Percentiles rank a stretch among this genome's conserved stretches.
These are phyloP conservation scores for Agonopterix subpropinquella DNA, from an alignment of 2,888 invertebrate genomes.

Conservation along the genomic window DNA sequence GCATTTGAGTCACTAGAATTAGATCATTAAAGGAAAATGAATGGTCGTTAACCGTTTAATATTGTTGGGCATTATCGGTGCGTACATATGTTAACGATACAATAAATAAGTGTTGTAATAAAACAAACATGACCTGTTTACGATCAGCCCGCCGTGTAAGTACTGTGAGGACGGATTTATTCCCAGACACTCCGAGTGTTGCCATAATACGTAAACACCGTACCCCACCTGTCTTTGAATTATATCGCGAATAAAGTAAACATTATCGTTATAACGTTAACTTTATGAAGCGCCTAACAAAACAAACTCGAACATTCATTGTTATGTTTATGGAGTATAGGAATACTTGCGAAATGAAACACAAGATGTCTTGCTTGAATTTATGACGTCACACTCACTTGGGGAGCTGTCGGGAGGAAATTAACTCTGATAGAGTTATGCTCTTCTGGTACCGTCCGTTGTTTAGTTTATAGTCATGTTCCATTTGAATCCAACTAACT, in stretches of 20 bases:
- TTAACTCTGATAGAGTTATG: slow-evolving; percentile 34
- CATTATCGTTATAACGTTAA: slow-evolving; percentile 16
- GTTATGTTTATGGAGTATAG: slow-evolving; percentile 21
- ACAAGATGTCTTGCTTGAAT: slow-evolving; percentile 16
- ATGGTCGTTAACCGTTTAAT: not conserved
- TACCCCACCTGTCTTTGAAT: slow-evolving; percentile 47
- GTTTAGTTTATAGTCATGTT: not conserved
- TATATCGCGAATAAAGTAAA: slow-evolving; percentile 37
- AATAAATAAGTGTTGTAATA: slow-evolving; percentile 33
- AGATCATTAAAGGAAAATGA: not conserved
- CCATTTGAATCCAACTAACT: too few relatives aligned
- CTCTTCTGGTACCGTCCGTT: slow-evolving; percentile 12
- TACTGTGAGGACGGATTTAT: slow-evolving; percentile 48
- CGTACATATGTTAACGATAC: slow-evolving; percentile 29
- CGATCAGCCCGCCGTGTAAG: slow-evolving; percentile 29
- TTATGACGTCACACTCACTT: slow-evolving; percentile 28
- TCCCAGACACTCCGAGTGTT: slow-evolving; percentile 26
- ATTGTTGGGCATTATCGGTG: slow-evolving; percentile 18
- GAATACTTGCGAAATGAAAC: slow-evolving; percentile 18
- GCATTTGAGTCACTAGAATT: not conserved
- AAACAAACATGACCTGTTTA: slow-evolving; percentile 52
- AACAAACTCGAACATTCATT: slow-evolving; percentile 26
- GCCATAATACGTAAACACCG: slow-evolving; percentile 24
- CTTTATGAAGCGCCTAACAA: slow-evolving; percentile 27
- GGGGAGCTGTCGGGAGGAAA: slow-evolving; percentile 22